Percentiles rank a stretch among this genome's conserved stretches.
phyloP scores from a whole-genome alignment of 2,797 vertebrate species.

The Falco berigora region DNA sequence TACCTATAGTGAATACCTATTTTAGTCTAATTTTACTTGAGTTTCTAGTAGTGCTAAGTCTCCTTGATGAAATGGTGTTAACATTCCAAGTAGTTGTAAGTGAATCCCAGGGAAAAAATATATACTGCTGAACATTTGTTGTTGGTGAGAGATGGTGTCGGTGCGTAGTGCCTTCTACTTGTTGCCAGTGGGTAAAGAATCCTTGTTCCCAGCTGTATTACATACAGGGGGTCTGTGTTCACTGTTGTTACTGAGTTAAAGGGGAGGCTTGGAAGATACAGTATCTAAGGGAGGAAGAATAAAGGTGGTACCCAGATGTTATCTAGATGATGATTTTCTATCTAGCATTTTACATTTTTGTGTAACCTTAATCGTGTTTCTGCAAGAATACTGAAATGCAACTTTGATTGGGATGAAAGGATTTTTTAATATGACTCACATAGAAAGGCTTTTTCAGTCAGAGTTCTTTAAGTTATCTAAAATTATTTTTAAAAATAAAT shows the following conservation, averaged over 20 bases:
- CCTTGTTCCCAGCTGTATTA: background rate
- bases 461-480: background rate
- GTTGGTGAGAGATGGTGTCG: background rate
- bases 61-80: background rate
- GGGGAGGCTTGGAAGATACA: background rate
- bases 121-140: fast-evolving
- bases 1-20: background rate
- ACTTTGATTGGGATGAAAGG: background rate
- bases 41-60: background rate
- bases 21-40: background rate
- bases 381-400: background rate
- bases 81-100: background rate
- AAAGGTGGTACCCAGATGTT: background rate
- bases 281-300: background rate
- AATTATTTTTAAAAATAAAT: background rate
- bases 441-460: background rate
- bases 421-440: fast-evolving
- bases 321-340: background rate
- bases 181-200: background rate
- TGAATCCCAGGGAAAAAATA: background rate
- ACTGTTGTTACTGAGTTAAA: background rate
- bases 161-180: background rate
- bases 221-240: background rate
- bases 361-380: background rate
- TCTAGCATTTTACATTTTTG: background rate